A percentile compares a stretch with the other conserved stretches of the same genome.
These are phyloP conservation scores for Pseudomyrmex flavicornis DNA, from an alignment of 1,140 invertebrate genomes.

Conservation along the genomic window DNA sequence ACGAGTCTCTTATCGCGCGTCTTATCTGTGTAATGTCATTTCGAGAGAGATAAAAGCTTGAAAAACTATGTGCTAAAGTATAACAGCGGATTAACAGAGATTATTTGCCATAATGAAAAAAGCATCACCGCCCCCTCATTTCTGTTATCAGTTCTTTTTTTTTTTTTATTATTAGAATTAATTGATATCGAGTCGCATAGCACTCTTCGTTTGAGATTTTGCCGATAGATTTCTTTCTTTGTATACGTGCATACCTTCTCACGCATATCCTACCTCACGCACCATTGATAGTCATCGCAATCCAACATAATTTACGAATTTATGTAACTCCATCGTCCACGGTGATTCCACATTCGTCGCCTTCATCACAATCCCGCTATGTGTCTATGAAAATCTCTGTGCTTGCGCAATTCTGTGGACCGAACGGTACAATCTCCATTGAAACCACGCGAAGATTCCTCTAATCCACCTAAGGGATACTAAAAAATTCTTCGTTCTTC, in stretches of 20 bases:
- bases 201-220: not conserved
- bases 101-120: slow-evolving; percentile 24
- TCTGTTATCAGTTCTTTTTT: slow-evolving; percentile 22
- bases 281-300: not conserved
- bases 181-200: slow-evolving; percentile 5
- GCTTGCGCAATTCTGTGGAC: not conserved
- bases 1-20: not conserved
- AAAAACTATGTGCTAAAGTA: slow-evolving; percentile 39
- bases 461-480: not conserved
- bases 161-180: no score
- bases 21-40: slow-evolving; percentile 14
- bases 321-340: slow-evolving; percentile 7
- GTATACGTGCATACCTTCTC: not conserved
- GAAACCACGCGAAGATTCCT: not conserved
- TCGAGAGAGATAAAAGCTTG: not conserved
- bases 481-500: no score
- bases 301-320: not conserved
- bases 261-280: not conserved
- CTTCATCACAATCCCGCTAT: slow-evolving; percentile 12
- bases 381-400: slow-evolving; percentile 26
- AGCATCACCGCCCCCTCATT: not conserved
- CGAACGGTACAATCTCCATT: not conserved
- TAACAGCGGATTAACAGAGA: slow-evolving; percentile 18
- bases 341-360: slow-evolving; percentile 14
- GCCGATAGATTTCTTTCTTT: not conserved